These are phyloP conservation scores for Pantala flavescens DNA, from an alignment of 1,140 invertebrate species.

Conservation along the genomic window DNA sequence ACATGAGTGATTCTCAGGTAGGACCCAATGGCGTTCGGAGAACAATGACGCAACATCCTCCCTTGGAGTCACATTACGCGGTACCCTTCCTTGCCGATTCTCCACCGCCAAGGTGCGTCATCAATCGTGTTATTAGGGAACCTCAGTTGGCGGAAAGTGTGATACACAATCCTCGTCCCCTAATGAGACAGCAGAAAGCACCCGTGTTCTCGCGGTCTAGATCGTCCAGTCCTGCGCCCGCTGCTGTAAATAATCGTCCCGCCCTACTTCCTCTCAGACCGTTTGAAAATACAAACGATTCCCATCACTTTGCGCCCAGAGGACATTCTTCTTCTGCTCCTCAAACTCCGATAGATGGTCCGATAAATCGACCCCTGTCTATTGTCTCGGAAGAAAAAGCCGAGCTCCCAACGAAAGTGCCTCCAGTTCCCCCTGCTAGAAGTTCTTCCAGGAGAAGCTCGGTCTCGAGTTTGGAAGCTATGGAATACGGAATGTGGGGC, in stretches of 20 bases:
- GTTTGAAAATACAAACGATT: background rate
- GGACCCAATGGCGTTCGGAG: background rate
- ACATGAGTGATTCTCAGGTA: background rate
- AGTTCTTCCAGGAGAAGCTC: background rate
- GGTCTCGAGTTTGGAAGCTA: background rate
- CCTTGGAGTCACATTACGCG: background rate
- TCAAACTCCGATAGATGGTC: background rate
- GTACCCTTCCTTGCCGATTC: background rate
- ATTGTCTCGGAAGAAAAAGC: background rate
- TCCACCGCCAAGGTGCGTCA: background rate
- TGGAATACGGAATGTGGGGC: constrained; percentile 6
- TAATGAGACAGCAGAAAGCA: background rate
- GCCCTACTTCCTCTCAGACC: background rate
- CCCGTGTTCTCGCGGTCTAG: background rate
- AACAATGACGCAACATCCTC: background rate
- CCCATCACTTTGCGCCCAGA: background rate
- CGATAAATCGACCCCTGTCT: background rate
- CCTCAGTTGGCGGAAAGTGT: background rate
- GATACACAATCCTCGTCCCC: background rate
- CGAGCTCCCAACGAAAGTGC: background rate
- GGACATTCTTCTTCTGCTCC: background rate
- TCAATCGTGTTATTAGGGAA: background rate
- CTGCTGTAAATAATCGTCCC: background rate
- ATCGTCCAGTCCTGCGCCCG: background rate
- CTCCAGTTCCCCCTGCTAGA: background rate